phyloP scores from a whole-genome alignment of 2,113 vertebrate genomes.

The Chlorodrepanis virens region DNA sequence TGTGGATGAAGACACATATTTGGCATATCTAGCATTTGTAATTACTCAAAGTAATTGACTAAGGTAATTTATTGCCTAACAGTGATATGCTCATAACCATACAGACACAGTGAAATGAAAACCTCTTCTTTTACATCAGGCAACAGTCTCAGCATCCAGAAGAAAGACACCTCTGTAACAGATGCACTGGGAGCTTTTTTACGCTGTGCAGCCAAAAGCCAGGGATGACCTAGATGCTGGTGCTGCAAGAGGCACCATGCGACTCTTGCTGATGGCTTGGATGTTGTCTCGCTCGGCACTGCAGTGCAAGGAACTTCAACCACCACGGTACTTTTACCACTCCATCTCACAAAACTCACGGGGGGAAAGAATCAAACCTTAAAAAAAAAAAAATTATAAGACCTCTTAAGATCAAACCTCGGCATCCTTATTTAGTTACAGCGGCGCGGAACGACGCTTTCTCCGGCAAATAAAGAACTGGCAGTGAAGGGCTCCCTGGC shows the following conservation, averaged over 20 bases:
- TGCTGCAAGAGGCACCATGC: accelerated
- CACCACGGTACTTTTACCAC: neutral
- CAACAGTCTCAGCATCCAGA: neutral
- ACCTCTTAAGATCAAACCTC: neutral
- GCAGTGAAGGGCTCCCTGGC: accelerated
- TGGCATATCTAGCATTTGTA: neutral
- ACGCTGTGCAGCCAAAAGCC: neutral
- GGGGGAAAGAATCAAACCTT: neutral
- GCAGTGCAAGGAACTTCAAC: neutral
- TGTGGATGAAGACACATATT: neutral
- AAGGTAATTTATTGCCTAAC: neutral
- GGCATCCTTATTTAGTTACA: accelerated
- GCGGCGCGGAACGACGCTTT: accelerated
- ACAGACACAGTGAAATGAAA: neutral
- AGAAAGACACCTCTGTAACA: neutral
- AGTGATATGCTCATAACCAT: neutral
- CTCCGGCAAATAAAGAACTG: accelerated
- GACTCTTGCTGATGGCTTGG: neutral
- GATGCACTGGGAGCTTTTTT: neutral
- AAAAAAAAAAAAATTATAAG: accelerated
- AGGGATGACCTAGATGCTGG: neutral
- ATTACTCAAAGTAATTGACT: neutral
- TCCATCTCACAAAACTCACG: neutral
- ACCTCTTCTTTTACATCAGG: neutral
- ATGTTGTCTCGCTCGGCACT: no score